Percentiles rank a stretch among this genome's conserved stretches.
phyloP scores from a whole-genome alignment of 2,888 invertebrate species.

The Mesochorus sp. region DNA sequence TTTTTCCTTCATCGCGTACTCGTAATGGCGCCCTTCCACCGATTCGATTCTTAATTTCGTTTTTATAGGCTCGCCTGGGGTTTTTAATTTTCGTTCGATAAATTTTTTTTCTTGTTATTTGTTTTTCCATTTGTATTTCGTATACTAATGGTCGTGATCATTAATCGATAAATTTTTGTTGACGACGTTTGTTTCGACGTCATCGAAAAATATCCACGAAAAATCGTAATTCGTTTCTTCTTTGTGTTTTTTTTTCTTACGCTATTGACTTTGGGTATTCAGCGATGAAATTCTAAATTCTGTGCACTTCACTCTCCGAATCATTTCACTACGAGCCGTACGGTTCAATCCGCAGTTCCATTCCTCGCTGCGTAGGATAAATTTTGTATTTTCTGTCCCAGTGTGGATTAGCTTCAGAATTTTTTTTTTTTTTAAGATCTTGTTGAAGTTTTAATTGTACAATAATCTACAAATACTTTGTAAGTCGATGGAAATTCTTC shows the following conservation, averaged over 20 bases:
- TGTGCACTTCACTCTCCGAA: conserved; percentile 44
- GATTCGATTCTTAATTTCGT: background rate
- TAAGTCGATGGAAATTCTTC: no score
- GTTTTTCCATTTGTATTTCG: no score
- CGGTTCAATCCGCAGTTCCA: background rate
- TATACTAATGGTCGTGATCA: no score
- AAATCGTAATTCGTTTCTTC: background rate
- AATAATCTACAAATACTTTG: no score
- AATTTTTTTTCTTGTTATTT: no score
- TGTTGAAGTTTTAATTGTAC: no score
- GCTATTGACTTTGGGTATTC: conserved; percentile 20
- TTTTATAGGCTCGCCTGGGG: background rate
- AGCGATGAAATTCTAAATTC: conserved; percentile 33
- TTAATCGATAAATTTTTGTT: background rate
- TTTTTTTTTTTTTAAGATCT: no score
- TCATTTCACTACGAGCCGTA: background rate
- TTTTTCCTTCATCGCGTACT: background rate
- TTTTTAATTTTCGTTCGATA: no score
- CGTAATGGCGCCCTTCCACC: no score
- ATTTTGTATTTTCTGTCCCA: background rate
- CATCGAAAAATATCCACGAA: background rate
- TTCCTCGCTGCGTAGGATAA: conserved; percentile 8
- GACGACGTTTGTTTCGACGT: background rate
- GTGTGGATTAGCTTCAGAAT: no score
- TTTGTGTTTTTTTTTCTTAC: conserved; percentile 29